Evolutionary conservation across 2,888 invertebrate genomes (phyloP), one percentile per base, ranked within the genome.

Genomic region (Athrips mouffetella): DNA sequence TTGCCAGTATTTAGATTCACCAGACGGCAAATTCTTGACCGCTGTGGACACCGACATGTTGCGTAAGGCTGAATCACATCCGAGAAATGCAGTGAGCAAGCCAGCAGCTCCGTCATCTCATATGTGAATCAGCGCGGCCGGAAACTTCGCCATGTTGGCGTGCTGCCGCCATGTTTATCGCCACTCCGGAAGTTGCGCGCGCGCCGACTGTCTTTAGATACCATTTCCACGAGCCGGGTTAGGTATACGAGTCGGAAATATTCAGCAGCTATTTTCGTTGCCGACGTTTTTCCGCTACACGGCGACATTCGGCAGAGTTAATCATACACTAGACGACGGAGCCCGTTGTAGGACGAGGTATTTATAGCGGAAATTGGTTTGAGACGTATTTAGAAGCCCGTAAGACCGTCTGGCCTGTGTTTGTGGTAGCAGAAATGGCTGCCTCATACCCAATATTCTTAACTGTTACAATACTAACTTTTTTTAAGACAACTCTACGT

Each of bases 141-240:
- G 87, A 87, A 85, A 77, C 84, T 70, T 66, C 81, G 86, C 85
- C 86, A 87, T 87, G 81, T 86, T 86, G 85, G 83, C 80, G 79
- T 77, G 74, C 70, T 73, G 79, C 76, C 72, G 77, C 75, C 86
- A 87, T 87, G 84, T 88, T 87, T 87, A 87, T 81, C 76, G 72
- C 71, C 67, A 37, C 80, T 77, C 85, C 86, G 88, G 88, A 88
- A 88, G 85, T 85, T 80, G 86, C 83, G 87, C 80, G 85, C 84
- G 77, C 82, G 85, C 84, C 82, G 78, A 67, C 70, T 78, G 81
- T 78, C 86, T 84, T 79, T 76, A 80, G 74, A 73, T 76, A 78
- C 76, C 72, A 78, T 84, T 85, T 85, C 81, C 82, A 83, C 78
- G 71, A 76, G 71, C 70, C 67, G 68, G 68, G 62, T 73, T 71